These are phyloP conservation scores for Mythimna albipuncta DNA, from an alignment of 2,888 invertebrate species.

Conservation along the genomic window DNA sequence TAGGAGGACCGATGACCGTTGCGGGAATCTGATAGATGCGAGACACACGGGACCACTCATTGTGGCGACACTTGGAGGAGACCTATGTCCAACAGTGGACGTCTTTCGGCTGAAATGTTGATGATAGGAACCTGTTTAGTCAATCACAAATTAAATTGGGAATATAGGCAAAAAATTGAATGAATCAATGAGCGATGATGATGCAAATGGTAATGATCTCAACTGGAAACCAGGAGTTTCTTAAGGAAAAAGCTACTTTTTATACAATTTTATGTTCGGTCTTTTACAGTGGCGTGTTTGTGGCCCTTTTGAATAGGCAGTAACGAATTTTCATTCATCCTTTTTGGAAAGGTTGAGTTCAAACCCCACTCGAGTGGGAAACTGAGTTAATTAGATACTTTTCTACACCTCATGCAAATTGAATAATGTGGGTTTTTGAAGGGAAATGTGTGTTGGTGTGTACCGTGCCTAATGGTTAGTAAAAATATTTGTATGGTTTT, in stretches of 20 bases:
- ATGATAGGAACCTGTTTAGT: no score
- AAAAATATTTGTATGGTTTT: conserved; percentile 31
- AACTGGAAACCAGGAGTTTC: no score
- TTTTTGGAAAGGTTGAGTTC: conserved; percentile 32
- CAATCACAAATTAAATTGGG: no score
- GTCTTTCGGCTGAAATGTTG: no score
- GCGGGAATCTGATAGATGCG: no score
- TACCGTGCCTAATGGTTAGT: conserved; percentile 8
- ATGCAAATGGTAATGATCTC: no score
- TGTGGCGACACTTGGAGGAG: no score
- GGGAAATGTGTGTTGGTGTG: conserved; percentile 16
- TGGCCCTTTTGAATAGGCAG: not conserved
- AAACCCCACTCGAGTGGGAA: conserved; percentile 45
- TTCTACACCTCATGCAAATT: conserved; percentile 47
- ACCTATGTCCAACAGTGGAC: no score
- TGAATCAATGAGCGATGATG: no score
- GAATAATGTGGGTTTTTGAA: conserved; percentile 42
- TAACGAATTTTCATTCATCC: conserved; percentile 44
- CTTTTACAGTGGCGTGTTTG: not conserved
- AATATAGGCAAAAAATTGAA: no score
- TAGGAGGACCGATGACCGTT: no score
- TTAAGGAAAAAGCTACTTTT: not conserved
- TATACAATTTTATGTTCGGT: not conserved
- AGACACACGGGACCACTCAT: no score
- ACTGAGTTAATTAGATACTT: conserved; percentile 60